Percentiles rank a stretch among this genome's conserved stretches.
Conservation (phyloP, 2,888 invertebrate genomes). For the Tolmerus cingulatus region DNA sequence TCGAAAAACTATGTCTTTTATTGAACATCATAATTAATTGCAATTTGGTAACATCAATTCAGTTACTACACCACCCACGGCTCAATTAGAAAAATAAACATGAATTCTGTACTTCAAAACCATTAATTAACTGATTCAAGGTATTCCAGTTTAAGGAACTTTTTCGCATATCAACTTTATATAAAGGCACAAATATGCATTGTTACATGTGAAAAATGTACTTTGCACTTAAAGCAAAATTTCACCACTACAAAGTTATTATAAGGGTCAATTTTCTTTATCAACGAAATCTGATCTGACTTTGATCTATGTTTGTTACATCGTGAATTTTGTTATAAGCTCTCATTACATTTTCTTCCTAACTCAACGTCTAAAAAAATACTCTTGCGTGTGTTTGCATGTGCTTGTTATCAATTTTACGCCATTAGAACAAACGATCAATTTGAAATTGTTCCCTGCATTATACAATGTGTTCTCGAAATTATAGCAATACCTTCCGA, state of each 20-base stretch:
- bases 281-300: constrained; percentile 7
- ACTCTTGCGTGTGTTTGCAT: neutral
- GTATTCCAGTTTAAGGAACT: neutral
- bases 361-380: constrained; percentile 28
- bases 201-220: neutral
- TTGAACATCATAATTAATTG: neutral
- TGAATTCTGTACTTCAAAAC: neutral
- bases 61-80: neutral
- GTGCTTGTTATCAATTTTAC: constrained; percentile 16
- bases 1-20: neutral
- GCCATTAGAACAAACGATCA: constrained; percentile 44
- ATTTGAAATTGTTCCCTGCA: constrained; percentile 53
- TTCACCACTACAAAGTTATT: neutral
- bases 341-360: neutral
- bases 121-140: neutral
- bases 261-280: constrained; percentile 23
- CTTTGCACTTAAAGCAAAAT: neutral
- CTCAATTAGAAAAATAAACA: neutral
- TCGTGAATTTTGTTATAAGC: constrained; percentile 26
- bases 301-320: neutral
- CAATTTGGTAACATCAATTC: neutral
- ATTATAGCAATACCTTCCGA: constrained; percentile 43
- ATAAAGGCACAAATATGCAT: constrained; percentile 28
- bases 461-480: constrained; percentile 50
- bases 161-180: neutral